Conservation (phyloP, 2,113 vertebrate genomes). For the Microcebus lehilahytsara region DNA sequence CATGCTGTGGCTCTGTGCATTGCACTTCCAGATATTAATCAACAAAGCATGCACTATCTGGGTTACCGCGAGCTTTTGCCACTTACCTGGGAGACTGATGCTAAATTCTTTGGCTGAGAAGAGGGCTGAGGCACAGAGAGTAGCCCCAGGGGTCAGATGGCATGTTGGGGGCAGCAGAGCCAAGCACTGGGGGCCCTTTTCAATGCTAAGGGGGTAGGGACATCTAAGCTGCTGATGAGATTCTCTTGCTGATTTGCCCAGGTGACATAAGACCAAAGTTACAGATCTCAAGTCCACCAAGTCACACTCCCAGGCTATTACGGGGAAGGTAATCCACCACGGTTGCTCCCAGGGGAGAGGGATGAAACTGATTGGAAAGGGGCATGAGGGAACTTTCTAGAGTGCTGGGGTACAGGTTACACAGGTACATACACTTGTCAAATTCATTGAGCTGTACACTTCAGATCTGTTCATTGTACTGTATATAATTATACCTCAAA, state of each 20-base stretch:
- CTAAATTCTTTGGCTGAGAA: constrained; percentile 37
- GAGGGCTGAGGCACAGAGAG: constrained; percentile 15
- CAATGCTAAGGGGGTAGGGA: neutral
- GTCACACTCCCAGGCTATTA: neutral
- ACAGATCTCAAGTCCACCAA: neutral
- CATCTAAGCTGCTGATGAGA: neutral
- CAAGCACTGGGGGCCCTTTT: neutral
- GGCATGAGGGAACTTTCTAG: neutral
- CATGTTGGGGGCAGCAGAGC: neutral
- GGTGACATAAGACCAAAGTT: neutral
- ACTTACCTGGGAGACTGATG: constrained; percentile 73
- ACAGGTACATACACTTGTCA: neutral
- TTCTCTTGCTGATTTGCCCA: neutral
- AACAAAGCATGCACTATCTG: constrained; percentile 62
- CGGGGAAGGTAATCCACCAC: neutral
- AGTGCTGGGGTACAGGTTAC: neutral
- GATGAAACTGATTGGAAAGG: neutral
- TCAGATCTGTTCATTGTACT: constrained; percentile 24
- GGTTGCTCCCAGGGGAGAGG: neutral
- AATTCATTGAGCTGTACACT: neutral
- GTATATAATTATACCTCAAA: neutral
- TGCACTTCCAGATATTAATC: constrained; percentile 40
- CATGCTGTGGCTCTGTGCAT: constrained; percentile 40
- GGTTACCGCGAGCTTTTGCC: neutral
- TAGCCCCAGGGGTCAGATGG: constrained; percentile 17